Evolutionary conservation across 2,888 invertebrate genomes (phyloP).

Genomic region (Synanthedon formicaeformis): DNA sequence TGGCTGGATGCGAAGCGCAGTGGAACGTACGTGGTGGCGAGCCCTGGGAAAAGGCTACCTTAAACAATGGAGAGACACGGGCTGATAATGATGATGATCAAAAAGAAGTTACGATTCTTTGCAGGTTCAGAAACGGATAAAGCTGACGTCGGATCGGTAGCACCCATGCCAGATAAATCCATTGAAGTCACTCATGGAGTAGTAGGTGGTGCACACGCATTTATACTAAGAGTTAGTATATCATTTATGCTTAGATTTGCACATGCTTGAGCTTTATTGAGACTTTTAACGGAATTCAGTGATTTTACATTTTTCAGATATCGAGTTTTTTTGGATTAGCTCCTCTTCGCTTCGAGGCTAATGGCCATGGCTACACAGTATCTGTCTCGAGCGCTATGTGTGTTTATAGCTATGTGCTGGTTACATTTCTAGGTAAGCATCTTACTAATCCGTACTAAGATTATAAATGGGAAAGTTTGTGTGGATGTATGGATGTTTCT

Average conservation of each 20-base stretch:
- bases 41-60: too few relatives aligned
- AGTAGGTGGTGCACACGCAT: conserved; percentile 62
- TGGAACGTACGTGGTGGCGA: too few relatives aligned
- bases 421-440: conserved; percentile 46
- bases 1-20: too few relatives aligned
- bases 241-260: background rate
- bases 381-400: conserved; percentile 52
- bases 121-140: conserved; percentile 30
- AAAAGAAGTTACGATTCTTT: background rate
- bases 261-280: too few relatives aligned
- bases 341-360: conserved; percentile 48
- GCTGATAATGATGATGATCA: too few relatives aligned
- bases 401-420: conserved; percentile 50
- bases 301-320: conserved; percentile 26
- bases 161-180: conserved; percentile 11
- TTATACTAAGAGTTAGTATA: conserved; percentile 42
- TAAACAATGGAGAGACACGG: too few relatives aligned
- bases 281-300: too few relatives aligned
- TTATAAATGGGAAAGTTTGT: too few relatives aligned
- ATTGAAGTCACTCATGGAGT: conserved; percentile 16
- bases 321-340: conserved; percentile 60
- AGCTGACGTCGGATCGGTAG: conserved; percentile 18
- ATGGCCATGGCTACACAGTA: conserved; percentile 39
- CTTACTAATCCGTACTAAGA: too few relatives aligned
- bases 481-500: too few relatives aligned